phyloP scores from a whole-genome alignment of 2,888 invertebrate genomes.

The Sinotaia quadrata region DNA sequence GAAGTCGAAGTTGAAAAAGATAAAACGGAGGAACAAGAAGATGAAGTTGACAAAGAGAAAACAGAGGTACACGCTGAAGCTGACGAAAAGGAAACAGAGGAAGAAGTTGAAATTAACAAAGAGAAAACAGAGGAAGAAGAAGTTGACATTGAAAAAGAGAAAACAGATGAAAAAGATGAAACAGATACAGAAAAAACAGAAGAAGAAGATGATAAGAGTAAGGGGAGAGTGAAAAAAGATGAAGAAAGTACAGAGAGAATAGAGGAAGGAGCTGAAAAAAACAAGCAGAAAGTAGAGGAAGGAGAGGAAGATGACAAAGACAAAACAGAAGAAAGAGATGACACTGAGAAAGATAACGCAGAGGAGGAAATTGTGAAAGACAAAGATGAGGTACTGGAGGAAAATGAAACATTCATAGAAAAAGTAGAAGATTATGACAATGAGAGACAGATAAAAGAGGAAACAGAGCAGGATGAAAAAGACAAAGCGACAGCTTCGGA shows the following conservation, averaged over 20 bases:
- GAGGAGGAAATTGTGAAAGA: background rate
- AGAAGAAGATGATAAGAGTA: background rate
- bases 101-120: background rate
- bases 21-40: background rate
- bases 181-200: background rate
- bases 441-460: background rate
- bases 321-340: background rate
- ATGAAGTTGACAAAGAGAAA: background rate
- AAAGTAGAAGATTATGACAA: background rate
- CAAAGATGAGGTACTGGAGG: background rate
- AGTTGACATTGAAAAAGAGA: conserved; percentile 17
- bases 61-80: background rate
- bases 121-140: conserved; percentile 17
- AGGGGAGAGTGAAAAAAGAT: background rate
- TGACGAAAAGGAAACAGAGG: conserved; percentile 1
- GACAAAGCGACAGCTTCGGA: conserved; percentile 7
- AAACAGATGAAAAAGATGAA: conserved; percentile 19
- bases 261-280: background rate
- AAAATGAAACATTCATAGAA: background rate
- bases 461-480: background rate
- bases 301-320: background rate
- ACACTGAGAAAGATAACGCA: background rate
- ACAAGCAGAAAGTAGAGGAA: background rate
- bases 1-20: background rate
- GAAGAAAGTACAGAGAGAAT: background rate